Conservation (phyloP, 53 echinoderm and acorn worm species). For the Patiria pectinifera region DNA sequence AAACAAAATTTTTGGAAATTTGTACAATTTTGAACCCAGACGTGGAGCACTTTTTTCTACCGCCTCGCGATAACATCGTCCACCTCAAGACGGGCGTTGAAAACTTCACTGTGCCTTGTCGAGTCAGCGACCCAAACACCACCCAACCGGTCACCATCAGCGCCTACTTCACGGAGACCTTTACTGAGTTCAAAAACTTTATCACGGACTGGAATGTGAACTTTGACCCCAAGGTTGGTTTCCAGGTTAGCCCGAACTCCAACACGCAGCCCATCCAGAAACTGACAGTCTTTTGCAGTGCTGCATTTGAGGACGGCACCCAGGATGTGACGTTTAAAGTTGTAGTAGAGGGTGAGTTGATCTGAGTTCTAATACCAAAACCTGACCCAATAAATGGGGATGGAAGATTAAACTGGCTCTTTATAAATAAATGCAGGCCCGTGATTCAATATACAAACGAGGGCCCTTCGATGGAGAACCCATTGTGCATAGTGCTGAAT, state of each 20-base stretch:
- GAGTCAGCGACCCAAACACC: slow-evolving; percentile 47
- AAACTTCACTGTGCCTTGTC: slow-evolving; percentile 60
- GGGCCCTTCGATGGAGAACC: too few relatives aligned
- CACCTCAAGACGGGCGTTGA: neutral
- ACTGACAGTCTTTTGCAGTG: neutral
- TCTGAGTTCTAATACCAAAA: too few relatives aligned
- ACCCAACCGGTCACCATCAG: neutral
- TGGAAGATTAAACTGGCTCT: too few relatives aligned
- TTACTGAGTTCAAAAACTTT: neutral
- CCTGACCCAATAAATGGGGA: too few relatives aligned
- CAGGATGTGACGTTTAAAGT: neutral
- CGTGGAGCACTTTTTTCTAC: slow-evolving; percentile 1
- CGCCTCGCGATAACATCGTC: neutral
- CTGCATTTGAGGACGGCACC: neutral
- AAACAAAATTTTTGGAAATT: neutral
- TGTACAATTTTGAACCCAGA: neutral
- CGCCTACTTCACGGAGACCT: slow-evolving; percentile 28
- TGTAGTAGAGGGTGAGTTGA: neutral
- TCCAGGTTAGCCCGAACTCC: neutral
- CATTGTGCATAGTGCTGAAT: too few relatives aligned
- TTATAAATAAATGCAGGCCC: too few relatives aligned
- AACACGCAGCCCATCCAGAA: too few relatives aligned
- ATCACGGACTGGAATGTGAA: neutral
- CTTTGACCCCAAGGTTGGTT: slow-evolving; percentile 71
- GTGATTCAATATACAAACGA: too few relatives aligned